Evolutionary conservation across 2,888 invertebrate species (phyloP).

Genomic region (Scaptomyza polygonia): DNA sequence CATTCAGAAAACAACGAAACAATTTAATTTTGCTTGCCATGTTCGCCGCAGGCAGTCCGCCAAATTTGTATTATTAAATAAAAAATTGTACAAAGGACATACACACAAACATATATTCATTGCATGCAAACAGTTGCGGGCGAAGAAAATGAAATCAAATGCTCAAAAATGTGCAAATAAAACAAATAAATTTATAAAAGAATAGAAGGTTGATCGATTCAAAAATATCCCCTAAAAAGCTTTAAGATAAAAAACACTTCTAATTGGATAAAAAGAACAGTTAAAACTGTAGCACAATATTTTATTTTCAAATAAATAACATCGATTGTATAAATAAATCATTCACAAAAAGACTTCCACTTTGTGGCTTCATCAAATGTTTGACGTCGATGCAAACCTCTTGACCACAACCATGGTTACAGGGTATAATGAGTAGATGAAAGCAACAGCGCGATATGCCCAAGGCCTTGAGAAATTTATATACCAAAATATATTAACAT

Average conservation of each 20-base stretch:
- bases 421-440: conserved; percentile 29
- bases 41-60: conserved; percentile 74
- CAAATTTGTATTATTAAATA: conserved; percentile 79
- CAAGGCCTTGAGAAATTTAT: conserved; percentile 25
- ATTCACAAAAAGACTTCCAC: neutral
- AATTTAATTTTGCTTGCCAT: conserved; percentile 78
- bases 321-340: too few species aligned
- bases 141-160: conserved; percentile 74
- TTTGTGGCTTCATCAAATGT: neutral
- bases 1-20: conserved; percentile 61
- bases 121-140: conserved; percentile 32
- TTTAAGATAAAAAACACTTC: neutral
- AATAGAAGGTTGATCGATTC: neutral
- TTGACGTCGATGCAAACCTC: neutral
- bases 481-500: conserved; percentile 13
- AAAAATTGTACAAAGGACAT: conserved; percentile 63
- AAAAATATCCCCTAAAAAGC: conserved; percentile 2
- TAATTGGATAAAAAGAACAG: too few species aligned
- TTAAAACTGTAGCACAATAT: too few species aligned
- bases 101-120: conserved; percentile 26
- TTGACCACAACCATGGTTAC: too few species aligned
- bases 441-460: conserved; percentile 38
- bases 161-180: conserved; percentile 71
- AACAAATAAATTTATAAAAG: conserved; percentile 6
- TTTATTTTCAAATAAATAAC: too few species aligned